Conservation (phyloP, 2,113 vertebrate genomes). For the Hirundichthys speculiger region DNA sequence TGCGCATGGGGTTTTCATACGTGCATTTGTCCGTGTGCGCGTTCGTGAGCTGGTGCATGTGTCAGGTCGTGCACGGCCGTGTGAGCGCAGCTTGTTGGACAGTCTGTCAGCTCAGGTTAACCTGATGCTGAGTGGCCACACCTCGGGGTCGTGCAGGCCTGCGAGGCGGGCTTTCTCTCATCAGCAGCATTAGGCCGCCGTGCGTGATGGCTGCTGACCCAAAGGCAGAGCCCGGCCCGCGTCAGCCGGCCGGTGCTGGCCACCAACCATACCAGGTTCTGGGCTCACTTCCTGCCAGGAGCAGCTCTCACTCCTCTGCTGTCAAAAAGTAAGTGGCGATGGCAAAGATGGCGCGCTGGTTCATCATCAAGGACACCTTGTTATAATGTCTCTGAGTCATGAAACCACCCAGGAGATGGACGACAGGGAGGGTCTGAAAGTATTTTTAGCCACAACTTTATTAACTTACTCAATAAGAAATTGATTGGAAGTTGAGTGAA, state of each 20-base stretch:
- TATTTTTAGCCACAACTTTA: conserved; percentile 50
- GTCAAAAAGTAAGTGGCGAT: conserved; percentile 55
- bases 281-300: conserved; percentile 75
- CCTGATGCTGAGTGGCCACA: conserved; percentile 73
- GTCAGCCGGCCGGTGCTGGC: conserved; percentile 43
- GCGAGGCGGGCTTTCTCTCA: conserved; percentile 78
- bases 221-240: conserved; percentile 59
- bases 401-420: conserved; percentile 26
- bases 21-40: conserved; percentile 1
- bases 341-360: conserved; percentile 62
- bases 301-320: conserved; percentile 73
- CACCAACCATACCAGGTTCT: conserved; percentile 53
- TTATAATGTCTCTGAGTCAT: conserved; percentile 58
- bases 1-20: conserved; percentile 2
- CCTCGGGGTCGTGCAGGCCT: conserved; percentile 67
- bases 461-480: neutral
- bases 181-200: conserved; percentile 82
- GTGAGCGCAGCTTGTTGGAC: conserved; percentile 39
- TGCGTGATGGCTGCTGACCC: conserved; percentile 82
- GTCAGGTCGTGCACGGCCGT: conserved; percentile 27
- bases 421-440: conserved; percentile 1
- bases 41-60: conserved; percentile 25
- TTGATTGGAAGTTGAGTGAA: neutral
- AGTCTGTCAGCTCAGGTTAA: conserved; percentile 81
- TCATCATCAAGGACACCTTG: conserved; percentile 71